A percentile compares a stretch with the other conserved stretches of the same genome.
These are phyloP conservation scores for Epizoanthus scotinus DNA, from an alignment of 92 coral and sea anemone species.

Conservation along the genomic window DNA sequence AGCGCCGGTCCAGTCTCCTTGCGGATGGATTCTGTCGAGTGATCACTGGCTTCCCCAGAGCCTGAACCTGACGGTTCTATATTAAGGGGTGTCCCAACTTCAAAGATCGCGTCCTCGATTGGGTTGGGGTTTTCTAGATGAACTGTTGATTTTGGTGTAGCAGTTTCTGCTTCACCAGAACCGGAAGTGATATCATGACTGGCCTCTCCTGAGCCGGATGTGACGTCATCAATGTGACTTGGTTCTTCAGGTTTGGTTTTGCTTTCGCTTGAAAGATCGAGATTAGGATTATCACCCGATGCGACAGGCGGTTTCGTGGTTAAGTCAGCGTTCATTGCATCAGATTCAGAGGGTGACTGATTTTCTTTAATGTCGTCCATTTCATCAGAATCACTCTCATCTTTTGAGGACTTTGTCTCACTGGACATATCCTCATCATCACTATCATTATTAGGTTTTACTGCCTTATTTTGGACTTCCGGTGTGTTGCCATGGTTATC, in stretches of 20 bases:
- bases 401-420: conserved; percentile 6
- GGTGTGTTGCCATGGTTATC: background rate
- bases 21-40: background rate
- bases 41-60: conserved; percentile 13
- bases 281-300: background rate
- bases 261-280: background rate
- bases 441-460: background rate
- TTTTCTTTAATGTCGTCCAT: background rate
- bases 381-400: conserved; percentile 17
- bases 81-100: conserved; percentile 55
- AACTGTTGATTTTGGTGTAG: conserved; percentile 29
- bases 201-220: conserved; percentile 11
- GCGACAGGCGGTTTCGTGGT: background rate
- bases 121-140: conserved; percentile 17
- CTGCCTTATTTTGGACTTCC: background rate
- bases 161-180: conserved; percentile 34
- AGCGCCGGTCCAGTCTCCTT: conserved; percentile 27
- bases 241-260: background rate
- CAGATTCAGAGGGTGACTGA: background rate
- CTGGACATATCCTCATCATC: background rate
- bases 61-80: conserved; percentile 40
- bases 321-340: background rate
- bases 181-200: conserved; percentile 3
- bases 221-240: background rate
- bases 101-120: conserved; percentile 79